phyloP scores from a whole-genome alignment of 2,113 vertebrate genomes.

The Mobula hypostoma region DNA sequence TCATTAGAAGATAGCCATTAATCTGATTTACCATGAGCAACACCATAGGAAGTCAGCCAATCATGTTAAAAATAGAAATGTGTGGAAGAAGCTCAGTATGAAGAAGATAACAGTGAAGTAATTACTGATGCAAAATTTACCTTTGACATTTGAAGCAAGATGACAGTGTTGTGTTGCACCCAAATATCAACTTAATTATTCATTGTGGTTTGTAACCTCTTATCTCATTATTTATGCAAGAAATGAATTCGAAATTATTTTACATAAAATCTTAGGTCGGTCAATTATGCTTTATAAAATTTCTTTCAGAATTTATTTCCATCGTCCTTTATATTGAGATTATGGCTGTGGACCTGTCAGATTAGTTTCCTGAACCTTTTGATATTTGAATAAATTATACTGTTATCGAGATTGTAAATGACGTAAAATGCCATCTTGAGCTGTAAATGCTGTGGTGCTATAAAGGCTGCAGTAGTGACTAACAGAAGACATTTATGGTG shows the following conservation, averaged over 20 bases:
- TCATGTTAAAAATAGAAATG: conserved; percentile 17
- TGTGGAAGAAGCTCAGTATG: not conserved
- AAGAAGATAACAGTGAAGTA: conserved; percentile 6
- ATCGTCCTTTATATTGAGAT: not conserved
- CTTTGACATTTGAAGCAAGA: conserved; percentile 29
- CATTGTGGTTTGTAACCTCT: not conserved
- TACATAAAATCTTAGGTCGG: not conserved
- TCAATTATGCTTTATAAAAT: conserved; percentile 9
- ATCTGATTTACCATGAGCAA: not conserved
- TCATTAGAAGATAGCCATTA: not conserved
- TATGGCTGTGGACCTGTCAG: not conserved
- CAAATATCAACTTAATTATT: conserved; percentile 23
- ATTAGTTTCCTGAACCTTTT: conserved; percentile 24
- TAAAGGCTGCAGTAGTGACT: conserved; percentile 32
- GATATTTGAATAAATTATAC: conserved; percentile 33
- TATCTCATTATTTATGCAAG: conserved; percentile 4
- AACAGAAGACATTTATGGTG: conserved; percentile 30
- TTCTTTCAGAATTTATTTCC: conserved; percentile 6
- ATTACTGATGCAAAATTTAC: conserved; percentile 30
- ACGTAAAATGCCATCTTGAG: conserved; percentile 37
- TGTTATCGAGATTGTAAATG: conserved; percentile 30
- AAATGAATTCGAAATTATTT: conserved; percentile 30
- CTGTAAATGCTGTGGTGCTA: conserved; percentile 25
- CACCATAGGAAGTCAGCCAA: not conserved
- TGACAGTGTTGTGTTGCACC: not conserved